Conservation (phyloP, 2,888 invertebrate genomes). For the Copidosoma aretas region DNA sequence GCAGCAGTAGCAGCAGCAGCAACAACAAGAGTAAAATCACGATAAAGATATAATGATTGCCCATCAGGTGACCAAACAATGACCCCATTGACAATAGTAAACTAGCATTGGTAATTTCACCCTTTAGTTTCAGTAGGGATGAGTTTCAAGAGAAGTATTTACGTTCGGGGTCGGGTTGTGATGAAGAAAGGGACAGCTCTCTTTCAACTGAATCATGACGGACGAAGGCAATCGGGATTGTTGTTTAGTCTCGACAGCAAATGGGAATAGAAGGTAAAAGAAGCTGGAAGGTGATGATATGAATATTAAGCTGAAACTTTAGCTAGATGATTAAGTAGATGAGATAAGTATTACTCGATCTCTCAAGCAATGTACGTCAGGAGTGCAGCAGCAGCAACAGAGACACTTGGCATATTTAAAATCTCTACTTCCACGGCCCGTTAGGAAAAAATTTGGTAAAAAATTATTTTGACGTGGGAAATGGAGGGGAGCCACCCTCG, state of each 20-base stretch:
- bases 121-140: conserved; percentile 81
- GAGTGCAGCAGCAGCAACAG: background rate
- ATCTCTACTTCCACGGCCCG: too few species aligned
- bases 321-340: too few species aligned
- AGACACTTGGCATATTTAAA: background rate
- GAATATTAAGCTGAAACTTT: too few species aligned
- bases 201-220: background rate
- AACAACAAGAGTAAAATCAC: too few species aligned
- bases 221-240: background rate
- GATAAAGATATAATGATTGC: conserved; percentile 55
- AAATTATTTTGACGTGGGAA: too few species aligned
- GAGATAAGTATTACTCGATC: too few species aligned
- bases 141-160: conserved; percentile 57
- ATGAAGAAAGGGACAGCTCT: background rate
- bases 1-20: conserved; percentile 41
- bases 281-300: too few species aligned
- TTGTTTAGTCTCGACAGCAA: background rate
- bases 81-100: conserved; percentile 54
- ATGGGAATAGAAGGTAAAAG: too few species aligned
- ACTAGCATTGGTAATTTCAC: conserved; percentile 69
- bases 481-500: conserved; percentile 34
- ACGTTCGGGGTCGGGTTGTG: background rate
- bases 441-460: background rate
- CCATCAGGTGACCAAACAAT: conserved; percentile 54
- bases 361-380: conserved; percentile 32